These are phyloP conservation scores for Urechis unicinctus DNA, from an alignment of 2,888 invertebrate genomes.

Conservation along the genomic window DNA sequence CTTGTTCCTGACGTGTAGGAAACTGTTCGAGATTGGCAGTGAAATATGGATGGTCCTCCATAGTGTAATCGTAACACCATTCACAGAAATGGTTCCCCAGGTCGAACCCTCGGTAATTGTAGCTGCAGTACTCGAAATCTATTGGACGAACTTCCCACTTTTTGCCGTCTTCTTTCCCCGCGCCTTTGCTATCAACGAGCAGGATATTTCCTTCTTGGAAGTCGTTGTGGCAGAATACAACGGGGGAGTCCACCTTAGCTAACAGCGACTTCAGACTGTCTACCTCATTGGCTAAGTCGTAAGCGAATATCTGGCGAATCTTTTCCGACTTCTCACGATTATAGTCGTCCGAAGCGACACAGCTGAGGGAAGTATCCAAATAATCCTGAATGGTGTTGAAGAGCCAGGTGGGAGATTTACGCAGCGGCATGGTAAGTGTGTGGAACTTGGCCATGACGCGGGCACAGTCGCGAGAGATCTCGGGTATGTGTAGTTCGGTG, in stretches of 20 bases:
- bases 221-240: constrained; percentile 50
- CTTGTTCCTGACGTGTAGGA: constrained; percentile 75
- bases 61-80: constrained; percentile 46
- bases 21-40: constrained; percentile 57
- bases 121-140: constrained; percentile 49
- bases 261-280: constrained; percentile 62
- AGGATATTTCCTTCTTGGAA: constrained; percentile 49
- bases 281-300: constrained; percentile 64
- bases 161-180: no score
- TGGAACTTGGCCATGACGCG: constrained; percentile 92
- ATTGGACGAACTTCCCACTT: constrained; percentile 32
- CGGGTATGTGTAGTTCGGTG: constrained; percentile 73
- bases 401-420: constrained; percentile 91
- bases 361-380: no score
- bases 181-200: no score
- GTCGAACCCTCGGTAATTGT: constrained; percentile 50
- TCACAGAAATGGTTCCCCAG: constrained; percentile 50
- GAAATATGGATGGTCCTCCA: constrained; percentile 35
- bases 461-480: constrained; percentile 72
- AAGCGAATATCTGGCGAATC: no score
- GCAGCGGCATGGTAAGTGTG: constrained; percentile 79
- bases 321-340: no score
- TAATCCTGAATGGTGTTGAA: constrained; percentile 93
- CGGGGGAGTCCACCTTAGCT: constrained; percentile 21
- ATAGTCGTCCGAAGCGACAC: no score